A percentile compares a stretch with the other conserved stretches of the same genome.
phyloP scores from a whole-genome alignment of 2,888 invertebrate genomes.

The Coecobrya sp. region DNA sequence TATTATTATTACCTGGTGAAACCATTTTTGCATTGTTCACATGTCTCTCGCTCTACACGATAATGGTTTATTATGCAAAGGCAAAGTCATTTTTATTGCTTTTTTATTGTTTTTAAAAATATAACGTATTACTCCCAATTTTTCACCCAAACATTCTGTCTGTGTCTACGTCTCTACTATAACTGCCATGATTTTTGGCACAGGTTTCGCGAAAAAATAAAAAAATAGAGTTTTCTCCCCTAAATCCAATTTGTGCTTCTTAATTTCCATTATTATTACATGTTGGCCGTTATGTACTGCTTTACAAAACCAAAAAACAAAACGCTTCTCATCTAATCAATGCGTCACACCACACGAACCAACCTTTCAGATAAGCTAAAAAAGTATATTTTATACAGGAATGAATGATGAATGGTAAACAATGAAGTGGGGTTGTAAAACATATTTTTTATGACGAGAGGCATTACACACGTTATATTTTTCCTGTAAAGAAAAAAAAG shows the following conservation, averaged over 20 bases:
- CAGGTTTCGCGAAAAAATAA: not conserved
- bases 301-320: conserved; percentile 9
- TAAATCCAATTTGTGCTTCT: conserved; percentile 71
- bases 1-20: not conserved
- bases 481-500: conserved; percentile 20
- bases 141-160: too few species aligned
- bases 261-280: conserved; percentile 65
- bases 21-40: conserved; percentile 30
- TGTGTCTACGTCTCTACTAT: conserved; percentile 51
- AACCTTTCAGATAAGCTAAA: not conserved
- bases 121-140: conserved; percentile 47
- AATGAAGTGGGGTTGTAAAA: conserved; percentile 52
- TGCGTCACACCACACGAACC: conserved; percentile 28
- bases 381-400: not conserved
- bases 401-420: conserved; percentile 61
- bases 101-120: conserved; percentile 25
- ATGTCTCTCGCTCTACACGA: too few species aligned
- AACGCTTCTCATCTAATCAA: not conserved
- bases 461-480: conserved; percentile 4
- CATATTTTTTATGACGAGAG: conserved; percentile 26
- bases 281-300: not conserved
- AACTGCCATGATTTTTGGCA: not conserved
- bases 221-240: conserved; percentile 58
- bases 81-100: not conserved
- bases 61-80: conserved; percentile 17